Percentiles rank a stretch among this genome's conserved stretches.
Conservation (phyloP, 2,888 invertebrate species). For the Conus canariensis region DNA sequence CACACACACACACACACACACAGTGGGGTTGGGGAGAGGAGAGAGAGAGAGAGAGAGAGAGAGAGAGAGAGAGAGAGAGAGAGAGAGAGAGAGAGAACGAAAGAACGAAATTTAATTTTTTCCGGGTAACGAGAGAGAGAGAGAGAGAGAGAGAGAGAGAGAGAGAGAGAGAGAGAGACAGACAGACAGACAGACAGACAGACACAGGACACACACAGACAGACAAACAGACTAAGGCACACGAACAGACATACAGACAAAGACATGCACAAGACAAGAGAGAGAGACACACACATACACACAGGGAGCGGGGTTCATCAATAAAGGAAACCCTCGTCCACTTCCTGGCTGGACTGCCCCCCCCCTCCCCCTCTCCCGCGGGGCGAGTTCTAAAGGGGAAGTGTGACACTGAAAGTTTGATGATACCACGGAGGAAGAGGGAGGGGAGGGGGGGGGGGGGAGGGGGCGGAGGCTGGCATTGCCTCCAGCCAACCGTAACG, state of each 20-base stretch:
- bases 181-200: neutral
- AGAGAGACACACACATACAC: neutral
- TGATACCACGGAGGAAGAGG: too few relatives aligned
- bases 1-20: neutral
- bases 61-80: conserved; percentile 17
- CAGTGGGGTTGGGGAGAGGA: neutral
- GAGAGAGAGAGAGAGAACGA: neutral
- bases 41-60: neutral
- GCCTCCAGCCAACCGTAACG: neutral
- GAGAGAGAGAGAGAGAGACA: conserved; percentile 1
- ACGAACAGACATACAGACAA: neutral
- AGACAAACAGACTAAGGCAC: neutral
- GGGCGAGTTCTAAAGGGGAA: too few relatives aligned
- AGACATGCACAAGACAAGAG: neutral
- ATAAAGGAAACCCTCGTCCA: neutral
- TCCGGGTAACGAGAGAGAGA: neutral
- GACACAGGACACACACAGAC: neutral
- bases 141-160: conserved; percentile 11
- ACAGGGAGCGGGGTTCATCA: neutral
- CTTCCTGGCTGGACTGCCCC: neutral
- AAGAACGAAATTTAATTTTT: neutral
- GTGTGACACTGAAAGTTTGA: too few relatives aligned
- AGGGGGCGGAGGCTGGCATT: neutral
- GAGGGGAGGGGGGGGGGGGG: too few relatives aligned
- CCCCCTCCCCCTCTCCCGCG: neutral